A percentile compares a stretch with the other conserved stretches of the same genome.
Evolutionary conservation across 1,140 invertebrate genomes (phyloP).

Genomic region (Drosophila eugracilis): DNA sequence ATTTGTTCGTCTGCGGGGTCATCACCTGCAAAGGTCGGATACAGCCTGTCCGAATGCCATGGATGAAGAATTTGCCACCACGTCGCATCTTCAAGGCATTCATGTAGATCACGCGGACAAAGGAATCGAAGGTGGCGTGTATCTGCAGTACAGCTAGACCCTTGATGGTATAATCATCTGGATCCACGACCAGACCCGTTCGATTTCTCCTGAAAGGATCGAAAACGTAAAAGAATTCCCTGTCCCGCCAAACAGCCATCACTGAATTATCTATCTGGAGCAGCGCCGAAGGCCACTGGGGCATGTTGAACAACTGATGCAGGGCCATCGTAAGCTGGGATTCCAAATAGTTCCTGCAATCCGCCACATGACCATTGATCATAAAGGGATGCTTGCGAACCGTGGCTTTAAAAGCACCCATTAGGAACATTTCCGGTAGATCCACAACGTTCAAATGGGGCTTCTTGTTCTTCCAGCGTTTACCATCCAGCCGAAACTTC

Average conservation of each 20-base stretch:
- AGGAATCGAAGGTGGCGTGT: constrained; percentile 77
- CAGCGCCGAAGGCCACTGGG: constrained; percentile 83
- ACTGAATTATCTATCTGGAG: constrained; percentile 84
- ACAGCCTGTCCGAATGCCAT: constrained; percentile 72
- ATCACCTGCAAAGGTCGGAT: constrained; percentile 69
- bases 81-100: constrained; percentile 78
- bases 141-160: constrained; percentile 74
- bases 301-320: constrained; percentile 77
- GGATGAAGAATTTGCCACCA: constrained; percentile 82
- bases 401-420: constrained; percentile 77
- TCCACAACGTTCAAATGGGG: constrained; percentile 78
- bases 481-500: constrained; percentile 70
- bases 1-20: constrained; percentile 58
- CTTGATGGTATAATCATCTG: constrained; percentile 73
- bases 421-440: constrained; percentile 75
- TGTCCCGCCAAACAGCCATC: constrained; percentile 85
- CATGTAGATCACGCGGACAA: constrained; percentile 61
- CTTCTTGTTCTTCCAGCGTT: constrained; percentile 75
- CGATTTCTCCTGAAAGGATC: constrained; percentile 84
- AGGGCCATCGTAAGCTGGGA: constrained; percentile 81
- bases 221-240: constrained; percentile 85
- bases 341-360: constrained; percentile 68
- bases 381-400: constrained; percentile 72
- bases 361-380: constrained; percentile 72
- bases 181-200: constrained; percentile 70